A percentile compares a stretch with the other conserved stretches of the same genome.
Evolutionary conservation across 2,797 vertebrate genomes (phyloP).

Genomic region (Acanthis flammea): DNA sequence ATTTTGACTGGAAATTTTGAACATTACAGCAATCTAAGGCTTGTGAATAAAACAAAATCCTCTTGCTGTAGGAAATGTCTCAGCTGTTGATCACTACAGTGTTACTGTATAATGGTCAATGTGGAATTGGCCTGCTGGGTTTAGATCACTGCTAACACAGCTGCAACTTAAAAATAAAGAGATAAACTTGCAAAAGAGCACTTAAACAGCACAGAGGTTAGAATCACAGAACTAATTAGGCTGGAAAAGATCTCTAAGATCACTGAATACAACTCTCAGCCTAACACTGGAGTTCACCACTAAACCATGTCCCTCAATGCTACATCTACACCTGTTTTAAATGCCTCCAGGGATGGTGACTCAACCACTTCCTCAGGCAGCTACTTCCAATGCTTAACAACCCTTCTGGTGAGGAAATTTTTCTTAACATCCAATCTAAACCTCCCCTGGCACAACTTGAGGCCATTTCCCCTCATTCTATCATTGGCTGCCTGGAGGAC

Average conservation of each 20-base stretch:
- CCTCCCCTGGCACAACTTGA: neutral
- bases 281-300: neutral
- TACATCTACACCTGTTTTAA: neutral
- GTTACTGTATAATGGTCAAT: neutral
- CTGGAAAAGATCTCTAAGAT: neutral
- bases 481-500: neutral
- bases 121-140: neutral
- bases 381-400: neutral
- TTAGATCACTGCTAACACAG: neutral
- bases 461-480: neutral
- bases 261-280: rapidly evolving
- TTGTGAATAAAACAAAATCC: neutral
- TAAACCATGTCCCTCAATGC: neutral
- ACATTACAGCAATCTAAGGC: neutral
- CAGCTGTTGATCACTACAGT: neutral
- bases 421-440: neutral
- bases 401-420: neutral
- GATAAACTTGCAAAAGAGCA: neutral
- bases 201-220: neutral
- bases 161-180: neutral
- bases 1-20: neutral
- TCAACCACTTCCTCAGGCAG: neutral
- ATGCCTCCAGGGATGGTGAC: neutral
- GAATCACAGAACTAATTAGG: neutral
- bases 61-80: neutral